Base-by-base conservation (phyloP, 2,797 vertebrate genomes). In the Scomberomorus guttatus region DNA sequence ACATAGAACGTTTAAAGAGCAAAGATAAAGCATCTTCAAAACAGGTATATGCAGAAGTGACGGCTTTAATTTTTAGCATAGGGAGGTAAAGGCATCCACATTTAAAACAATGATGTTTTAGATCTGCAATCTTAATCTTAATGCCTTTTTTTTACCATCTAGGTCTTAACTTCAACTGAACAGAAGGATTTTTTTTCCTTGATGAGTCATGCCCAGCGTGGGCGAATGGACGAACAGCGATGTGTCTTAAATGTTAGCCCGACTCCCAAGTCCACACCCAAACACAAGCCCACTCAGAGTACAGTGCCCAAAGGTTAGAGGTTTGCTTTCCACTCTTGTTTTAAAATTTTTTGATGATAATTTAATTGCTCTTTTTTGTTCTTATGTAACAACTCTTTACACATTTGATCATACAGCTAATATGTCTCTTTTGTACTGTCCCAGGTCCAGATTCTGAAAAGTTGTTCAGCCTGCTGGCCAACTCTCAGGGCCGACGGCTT, bases 221-320 rank as follows among this genome's bases (percentile, higher is more conserved):
- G 90, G 20, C 92, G 95, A 69, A 95, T 97, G 94, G 96, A 97
- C 39, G 96, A 96, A 48, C 96, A 96, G 86, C 92, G 95, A 59
- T 97, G 93, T 75, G 87, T 78, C 24, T 82, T 94, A 50, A 85
- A 80, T n/a, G n/a, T n/a, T n/a, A n/a, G n/a, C 46, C 70, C 48
- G 54, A 84, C 52, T 80, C 75, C 87, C 1, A 18, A 78, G 50
- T 54, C 80, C 15, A 77, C 80, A 57, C 83, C 89, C 29, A 81
- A 80, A 85, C 69, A 57, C 62, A 84, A 84, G 55, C 51, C 81
- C 62, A 72, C 44, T 79, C 63, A 82, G 68, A 80, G 59, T 24
- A 58, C 76, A 2, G 29, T 14, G 4, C 60, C 85, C 61, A 87
- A 83, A 87, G 91, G 93, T 94, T 37, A 56, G 85, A 85, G 37